A percentile compares a stretch with the other conserved stretches of the same genome.
phyloP scores from a whole-genome alignment of 2,888 invertebrate genomes.

The Meta bourneti region DNA sequence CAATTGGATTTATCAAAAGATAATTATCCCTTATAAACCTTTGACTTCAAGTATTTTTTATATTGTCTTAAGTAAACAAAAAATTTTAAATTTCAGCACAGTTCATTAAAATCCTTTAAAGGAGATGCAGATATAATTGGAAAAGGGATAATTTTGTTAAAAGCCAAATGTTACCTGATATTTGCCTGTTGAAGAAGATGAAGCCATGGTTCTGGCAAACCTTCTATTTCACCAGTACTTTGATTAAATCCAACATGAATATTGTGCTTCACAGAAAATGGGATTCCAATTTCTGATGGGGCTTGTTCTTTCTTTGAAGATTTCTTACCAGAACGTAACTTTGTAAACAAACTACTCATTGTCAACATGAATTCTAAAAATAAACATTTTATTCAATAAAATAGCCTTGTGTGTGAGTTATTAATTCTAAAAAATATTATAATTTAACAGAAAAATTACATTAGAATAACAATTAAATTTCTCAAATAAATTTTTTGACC shows the following conservation, averaged over 20 bases:
- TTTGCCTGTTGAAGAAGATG: conserved; percentile 88
- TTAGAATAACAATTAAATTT: no score
- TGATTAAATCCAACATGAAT: conserved; percentile 93
- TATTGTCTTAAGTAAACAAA: no score
- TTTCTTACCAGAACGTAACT: conserved; percentile 70
- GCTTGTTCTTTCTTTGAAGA: conserved; percentile 65
- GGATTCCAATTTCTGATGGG: conserved; percentile 86
- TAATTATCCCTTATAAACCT: no score
- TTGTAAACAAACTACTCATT: conserved; percentile 66
- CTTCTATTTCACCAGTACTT: conserved; percentile 90
- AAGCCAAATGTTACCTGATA: conserved; percentile 84
- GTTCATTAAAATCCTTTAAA: no score
- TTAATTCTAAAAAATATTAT: background rate
- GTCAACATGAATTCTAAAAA: background rate
- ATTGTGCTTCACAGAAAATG: conserved; percentile 91
- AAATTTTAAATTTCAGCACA: no score
- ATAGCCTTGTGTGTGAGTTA: background rate
- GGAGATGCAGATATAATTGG: no score
- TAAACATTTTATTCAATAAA: background rate
- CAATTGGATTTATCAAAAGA: no score
- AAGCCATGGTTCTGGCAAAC: conserved; percentile 91
- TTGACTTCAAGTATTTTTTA: no score
- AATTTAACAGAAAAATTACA: background rate
- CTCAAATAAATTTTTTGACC: no score
- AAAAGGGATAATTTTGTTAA: no score